Evolutionary conservation across 2,888 invertebrate genomes (phyloP), one percentile per base, ranked within the genome.

Genomic region (Augochlorella aurata): DNA sequence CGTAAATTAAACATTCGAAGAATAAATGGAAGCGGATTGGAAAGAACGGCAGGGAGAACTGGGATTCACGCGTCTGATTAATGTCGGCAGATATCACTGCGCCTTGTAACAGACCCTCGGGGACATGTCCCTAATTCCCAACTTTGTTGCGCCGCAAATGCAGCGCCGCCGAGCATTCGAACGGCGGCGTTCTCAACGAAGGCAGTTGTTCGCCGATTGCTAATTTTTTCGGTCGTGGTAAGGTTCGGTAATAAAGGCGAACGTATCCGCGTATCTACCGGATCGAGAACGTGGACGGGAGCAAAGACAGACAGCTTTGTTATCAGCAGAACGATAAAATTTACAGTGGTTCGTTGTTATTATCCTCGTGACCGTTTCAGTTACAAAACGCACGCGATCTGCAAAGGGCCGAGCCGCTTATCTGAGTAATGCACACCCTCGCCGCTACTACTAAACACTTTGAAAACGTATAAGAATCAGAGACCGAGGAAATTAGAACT

Each of bases 31-130:
- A 76, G 52, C 49, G 76, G 68, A 81, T 81, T 73, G 79, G 67
- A 71, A 74, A 80, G 81, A 71, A 29, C 52, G 45, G 50, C 38
- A 8, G 29, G 29, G 29, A 18, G 63, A 9, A 18, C n/a, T 4
- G 70, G 24, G 58, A 58, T 54, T 54, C 58, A 47, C n/a, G 52
- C 77, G 82, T 76, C 82, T 82, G 81, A 81, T 81, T 81, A 81
- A 81, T 81, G 81, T n/a, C 71, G 67, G 71, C 52, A 81, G 81
- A 74, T 81, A 81, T 75, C 81, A 81, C 81, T 81, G 74, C 49
- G 66, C 21, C 61, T 71, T 70, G 47, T 74, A 50, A 50, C 44
- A 24, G 47, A 21, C 44, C 7, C 24, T 24, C 49, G 16, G 21
- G 21, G 38, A 49, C 67, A 14, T 14, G 4, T 50, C 45, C 52